A percentile compares a stretch with the other conserved stretches of the same genome.
Conservation (phyloP, 2,888 invertebrate species). For the Nomada hirtipes region DNA sequence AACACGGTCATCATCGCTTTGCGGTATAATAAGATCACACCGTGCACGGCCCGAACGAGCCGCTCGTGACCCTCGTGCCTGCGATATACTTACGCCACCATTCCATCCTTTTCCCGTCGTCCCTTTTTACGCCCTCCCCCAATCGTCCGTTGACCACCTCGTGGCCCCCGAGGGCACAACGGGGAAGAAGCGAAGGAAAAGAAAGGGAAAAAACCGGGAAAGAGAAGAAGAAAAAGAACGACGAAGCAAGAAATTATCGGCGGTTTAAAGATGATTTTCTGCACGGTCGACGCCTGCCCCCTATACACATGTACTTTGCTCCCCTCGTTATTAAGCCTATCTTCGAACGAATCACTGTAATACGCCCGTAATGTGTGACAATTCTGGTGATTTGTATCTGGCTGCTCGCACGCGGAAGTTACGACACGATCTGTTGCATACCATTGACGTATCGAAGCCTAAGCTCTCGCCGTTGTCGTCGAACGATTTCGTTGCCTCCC, state of each 20-base stretch:
- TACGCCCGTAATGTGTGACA: slow-evolving; percentile 71
- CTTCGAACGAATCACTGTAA: slow-evolving; percentile 64
- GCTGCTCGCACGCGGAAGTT: slow-evolving; percentile 61
- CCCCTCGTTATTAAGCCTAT: slow-evolving; percentile 67
- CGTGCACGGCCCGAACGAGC: slow-evolving; percentile 63
- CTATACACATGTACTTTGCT: slow-evolving; percentile 68
- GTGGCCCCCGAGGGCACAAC: slow-evolving; percentile 7
- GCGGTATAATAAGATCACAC: slow-evolving; percentile 80
- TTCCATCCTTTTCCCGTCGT: not conserved
- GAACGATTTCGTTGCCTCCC: not conserved
- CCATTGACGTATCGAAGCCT: not conserved
- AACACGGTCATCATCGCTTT: slow-evolving; percentile 81
- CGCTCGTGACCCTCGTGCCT: slow-evolving; percentile 70
- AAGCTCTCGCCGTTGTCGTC: not conserved
- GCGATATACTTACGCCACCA: slow-evolving; percentile 65
- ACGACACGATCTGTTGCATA: not conserved
- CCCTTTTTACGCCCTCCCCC: no score
- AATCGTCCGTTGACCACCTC: not conserved
- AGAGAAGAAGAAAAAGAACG: not conserved
- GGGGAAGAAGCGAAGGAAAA: no score
- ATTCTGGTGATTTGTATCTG: slow-evolving; percentile 65
- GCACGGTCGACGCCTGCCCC: slow-evolving; percentile 67
- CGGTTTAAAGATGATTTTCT: slow-evolving; percentile 72
- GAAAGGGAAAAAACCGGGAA: not conserved
- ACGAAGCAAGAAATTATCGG: slow-evolving; percentile 67